Conservation (phyloP, 2,113 vertebrate genomes). For the Butastur rufipennis region DNA sequence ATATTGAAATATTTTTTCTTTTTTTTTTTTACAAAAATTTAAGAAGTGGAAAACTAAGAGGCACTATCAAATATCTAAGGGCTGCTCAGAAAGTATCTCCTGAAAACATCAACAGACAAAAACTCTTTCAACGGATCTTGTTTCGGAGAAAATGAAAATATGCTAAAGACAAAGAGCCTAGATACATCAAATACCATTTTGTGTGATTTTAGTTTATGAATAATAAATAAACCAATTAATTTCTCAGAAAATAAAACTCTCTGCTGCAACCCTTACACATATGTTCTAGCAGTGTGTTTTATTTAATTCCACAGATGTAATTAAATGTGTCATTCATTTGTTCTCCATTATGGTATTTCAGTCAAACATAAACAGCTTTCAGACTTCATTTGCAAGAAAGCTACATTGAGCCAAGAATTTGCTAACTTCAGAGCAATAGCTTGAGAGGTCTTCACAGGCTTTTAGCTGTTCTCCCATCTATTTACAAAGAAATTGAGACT, state of each 20-base stretch:
- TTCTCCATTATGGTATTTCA: conserved; percentile 20
- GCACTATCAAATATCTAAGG: background rate
- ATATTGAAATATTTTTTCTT: background rate
- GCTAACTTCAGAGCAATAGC: background rate
- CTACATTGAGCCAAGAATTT: conserved; percentile 2
- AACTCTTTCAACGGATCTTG: background rate
- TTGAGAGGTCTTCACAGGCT: background rate
- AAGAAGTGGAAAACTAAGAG: background rate
- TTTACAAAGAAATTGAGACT: background rate
- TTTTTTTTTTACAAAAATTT: background rate
- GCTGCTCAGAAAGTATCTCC: background rate
- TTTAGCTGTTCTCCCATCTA: background rate
- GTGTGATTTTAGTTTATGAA: background rate
- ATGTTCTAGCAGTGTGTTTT: conserved; percentile 24
- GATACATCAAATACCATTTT: background rate
- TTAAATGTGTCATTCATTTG: conserved; percentile 50
- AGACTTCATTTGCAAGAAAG: conserved; percentile 10
- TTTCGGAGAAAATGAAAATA: background rate
- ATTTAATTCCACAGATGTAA: conserved; percentile 45
- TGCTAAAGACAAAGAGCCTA: background rate
- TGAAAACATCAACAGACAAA: background rate
- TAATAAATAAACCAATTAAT: conserved; percentile 40
- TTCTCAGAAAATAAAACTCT: conserved; percentile 27
- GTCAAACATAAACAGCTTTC: conserved; percentile 47
- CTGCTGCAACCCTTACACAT: background rate